Evolutionary conservation across 2,888 invertebrate genomes (phyloP).

Genomic region (Trichogramma evanescens): DNA sequence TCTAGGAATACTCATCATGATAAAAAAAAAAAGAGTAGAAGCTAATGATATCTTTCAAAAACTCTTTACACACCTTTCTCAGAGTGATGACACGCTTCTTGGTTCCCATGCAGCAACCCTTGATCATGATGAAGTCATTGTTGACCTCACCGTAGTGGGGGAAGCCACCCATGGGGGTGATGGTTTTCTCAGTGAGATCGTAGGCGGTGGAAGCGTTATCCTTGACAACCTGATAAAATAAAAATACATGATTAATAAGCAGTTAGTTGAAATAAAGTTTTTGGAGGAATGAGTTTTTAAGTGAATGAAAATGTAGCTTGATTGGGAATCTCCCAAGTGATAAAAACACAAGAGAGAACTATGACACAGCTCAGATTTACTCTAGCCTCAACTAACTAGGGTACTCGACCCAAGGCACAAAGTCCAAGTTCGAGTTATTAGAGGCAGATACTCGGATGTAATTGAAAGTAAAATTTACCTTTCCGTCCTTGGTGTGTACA

Average conservation of each 20-base stretch:
- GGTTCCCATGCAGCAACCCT: conserved; percentile 92
- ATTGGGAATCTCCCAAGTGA: conserved; percentile 34
- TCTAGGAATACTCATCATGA: conserved; percentile 41
- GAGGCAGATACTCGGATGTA: conserved; percentile 12
- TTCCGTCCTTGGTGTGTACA: conserved; percentile 77
- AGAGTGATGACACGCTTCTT: conserved; percentile 95
- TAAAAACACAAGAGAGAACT: conserved; percentile 31
- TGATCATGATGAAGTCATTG: conserved; percentile 97
- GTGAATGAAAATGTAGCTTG: conserved; percentile 26
- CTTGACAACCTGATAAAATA: conserved; percentile 64
- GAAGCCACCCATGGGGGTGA: conserved; percentile 99
- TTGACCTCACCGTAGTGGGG: conserved; percentile 99
- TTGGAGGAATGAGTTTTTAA: neutral
- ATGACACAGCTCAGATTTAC: conserved; percentile 30
- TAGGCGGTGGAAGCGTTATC: conserved; percentile 98
- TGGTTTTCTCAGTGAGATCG: conserved; percentile 90
- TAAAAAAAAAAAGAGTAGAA: neutral
- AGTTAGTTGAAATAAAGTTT: neutral
- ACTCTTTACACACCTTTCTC: conserved; percentile 63
- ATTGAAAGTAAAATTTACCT: conserved; percentile 46
- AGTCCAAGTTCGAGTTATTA: conserved; percentile 18
- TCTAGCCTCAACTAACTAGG: conserved; percentile 28
- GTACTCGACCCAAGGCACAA: conserved; percentile 4
- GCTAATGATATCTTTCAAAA: neutral
- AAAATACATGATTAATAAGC: conserved; percentile 12